Conservation (phyloP, 1,140 invertebrate genomes). For the Marisa cornuarietis region DNA sequence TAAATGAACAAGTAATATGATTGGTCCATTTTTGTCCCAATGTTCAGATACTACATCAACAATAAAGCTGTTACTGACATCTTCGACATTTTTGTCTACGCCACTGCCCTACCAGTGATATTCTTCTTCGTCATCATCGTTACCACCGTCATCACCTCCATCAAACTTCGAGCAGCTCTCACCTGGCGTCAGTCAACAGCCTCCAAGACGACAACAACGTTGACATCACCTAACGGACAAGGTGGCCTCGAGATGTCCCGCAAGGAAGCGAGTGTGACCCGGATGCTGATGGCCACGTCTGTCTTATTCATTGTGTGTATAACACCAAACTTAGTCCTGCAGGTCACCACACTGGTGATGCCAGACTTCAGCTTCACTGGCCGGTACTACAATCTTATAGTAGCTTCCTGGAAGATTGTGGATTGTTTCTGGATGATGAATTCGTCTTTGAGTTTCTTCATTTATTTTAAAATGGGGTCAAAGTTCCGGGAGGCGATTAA, state of each 20-base stretch:
- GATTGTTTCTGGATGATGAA: constrained; percentile 6
- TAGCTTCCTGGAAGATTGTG: constrained; percentile 1
- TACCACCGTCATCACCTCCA: constrained; percentile 11
- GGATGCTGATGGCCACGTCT: constrained; percentile 10
- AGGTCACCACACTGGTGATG: constrained; percentile 4
- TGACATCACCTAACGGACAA: background rate
- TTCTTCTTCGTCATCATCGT: constrained; percentile 14
- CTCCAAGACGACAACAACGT: background rate
- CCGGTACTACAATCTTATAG: background rate
- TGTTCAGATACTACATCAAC: constrained; percentile 11
- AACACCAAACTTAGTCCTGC: background rate
- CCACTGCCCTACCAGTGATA: constrained; percentile 1
- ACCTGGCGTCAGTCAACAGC: background rate
- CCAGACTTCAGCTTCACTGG: constrained; percentile 5
- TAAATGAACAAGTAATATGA: no score
- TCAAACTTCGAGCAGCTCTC: background rate
- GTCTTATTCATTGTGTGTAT: constrained; percentile 12
- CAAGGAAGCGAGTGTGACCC: background rate
- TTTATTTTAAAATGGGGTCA: constrained; percentile 17
- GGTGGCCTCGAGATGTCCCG: background rate
- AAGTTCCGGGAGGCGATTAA: constrained; percentile 6
- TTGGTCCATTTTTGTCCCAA: no score
- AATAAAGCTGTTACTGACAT: constrained; percentile 8
- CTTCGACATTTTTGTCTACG: constrained; percentile 8
- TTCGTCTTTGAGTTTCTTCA: constrained; percentile 16